These are phyloP conservation scores for Tragelaphus strepsiceros DNA, from an alignment of 2,113 vertebrate species.

Conservation along the genomic window DNA sequence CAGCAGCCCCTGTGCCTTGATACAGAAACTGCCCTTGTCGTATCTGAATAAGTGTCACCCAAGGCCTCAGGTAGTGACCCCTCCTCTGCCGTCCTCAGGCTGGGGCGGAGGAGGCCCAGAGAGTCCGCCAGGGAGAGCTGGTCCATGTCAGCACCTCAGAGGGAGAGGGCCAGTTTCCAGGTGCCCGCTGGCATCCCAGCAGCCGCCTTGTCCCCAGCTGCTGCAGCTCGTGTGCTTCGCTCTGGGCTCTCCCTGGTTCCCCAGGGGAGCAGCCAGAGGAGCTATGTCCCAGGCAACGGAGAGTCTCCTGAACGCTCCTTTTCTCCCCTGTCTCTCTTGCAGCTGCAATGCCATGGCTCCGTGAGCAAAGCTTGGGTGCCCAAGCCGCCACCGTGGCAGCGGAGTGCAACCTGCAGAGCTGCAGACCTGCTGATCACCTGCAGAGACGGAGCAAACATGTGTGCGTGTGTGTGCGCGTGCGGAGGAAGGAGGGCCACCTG, in stretches of 20 bases:
- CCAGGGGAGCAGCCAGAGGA: not conserved
- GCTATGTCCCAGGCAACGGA: not conserved
- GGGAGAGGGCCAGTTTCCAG: not conserved
- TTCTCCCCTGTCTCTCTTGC: constrained; percentile 42
- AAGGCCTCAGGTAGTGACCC: not conserved
- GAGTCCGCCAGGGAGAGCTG: not conserved
- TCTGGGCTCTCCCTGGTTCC: not conserved
- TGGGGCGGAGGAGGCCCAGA: not conserved
- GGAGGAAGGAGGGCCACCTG: not conserved
- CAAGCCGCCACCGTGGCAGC: not conserved
- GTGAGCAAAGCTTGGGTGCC: constrained; percentile 31
- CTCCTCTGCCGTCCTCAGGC: not conserved
- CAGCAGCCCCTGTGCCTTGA: not conserved
- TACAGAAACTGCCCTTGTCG: not conserved
- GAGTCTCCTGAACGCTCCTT: not conserved
- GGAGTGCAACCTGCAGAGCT: not conserved
- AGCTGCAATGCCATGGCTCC: constrained; percentile 43
- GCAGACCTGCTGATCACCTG: not conserved
- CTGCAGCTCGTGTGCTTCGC: accelerated
- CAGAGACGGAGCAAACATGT: not conserved
- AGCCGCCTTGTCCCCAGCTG: not conserved
- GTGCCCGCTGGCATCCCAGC: not conserved
- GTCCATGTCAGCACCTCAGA: not conserved
- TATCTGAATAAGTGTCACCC: not conserved
- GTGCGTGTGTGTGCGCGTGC: not conserved